Percentiles rank a stretch among this genome's conserved stretches.
phyloP scores from a whole-genome alignment of 1,140 invertebrate species.

The Chironomus striatipennis region DNA sequence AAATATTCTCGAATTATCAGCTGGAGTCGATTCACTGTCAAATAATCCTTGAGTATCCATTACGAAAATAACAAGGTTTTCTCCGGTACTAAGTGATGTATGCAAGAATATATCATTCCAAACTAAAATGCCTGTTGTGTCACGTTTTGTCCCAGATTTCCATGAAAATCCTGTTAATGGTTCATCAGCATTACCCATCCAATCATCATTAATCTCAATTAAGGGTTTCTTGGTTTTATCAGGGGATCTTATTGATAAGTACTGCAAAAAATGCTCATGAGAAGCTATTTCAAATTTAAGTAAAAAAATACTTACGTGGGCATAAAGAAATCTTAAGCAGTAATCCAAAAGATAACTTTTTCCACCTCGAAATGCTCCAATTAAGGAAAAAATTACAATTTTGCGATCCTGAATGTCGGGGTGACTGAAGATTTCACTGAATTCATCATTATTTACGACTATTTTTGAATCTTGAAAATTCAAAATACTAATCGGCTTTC shows the following conservation, averaged over 20 bases:
- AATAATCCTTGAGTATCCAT: slow-evolving; percentile 68
- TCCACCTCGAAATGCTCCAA: background rate
- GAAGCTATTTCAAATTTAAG: background rate
- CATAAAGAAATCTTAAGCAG: background rate
- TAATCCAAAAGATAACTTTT: background rate
- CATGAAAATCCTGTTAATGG: slow-evolving; percentile 47
- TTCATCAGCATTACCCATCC: slow-evolving; percentile 35
- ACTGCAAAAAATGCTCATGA: background rate
- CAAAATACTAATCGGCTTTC: background rate
- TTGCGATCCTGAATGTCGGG: background rate
- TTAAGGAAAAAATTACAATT: background rate
- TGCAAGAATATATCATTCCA: slow-evolving; percentile 55
- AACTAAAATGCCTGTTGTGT: slow-evolving; percentile 59
- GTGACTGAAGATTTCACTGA: background rate
- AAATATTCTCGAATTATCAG: slow-evolving; percentile 63
- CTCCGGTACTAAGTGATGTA: slow-evolving; percentile 38
- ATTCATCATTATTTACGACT: background rate
- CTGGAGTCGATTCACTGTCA: slow-evolving; percentile 58
- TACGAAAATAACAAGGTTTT: slow-evolving; percentile 49
- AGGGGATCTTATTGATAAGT: background rate
- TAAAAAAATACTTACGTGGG: background rate
- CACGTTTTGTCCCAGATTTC: slow-evolving; percentile 54
- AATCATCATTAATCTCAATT: slow-evolving; percentile 30
- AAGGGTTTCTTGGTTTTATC: slow-evolving; percentile 20
- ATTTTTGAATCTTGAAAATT: background rate